phyloP scores from a whole-genome alignment of 1,140 invertebrate genomes.

The Araneus ventricosus region DNA sequence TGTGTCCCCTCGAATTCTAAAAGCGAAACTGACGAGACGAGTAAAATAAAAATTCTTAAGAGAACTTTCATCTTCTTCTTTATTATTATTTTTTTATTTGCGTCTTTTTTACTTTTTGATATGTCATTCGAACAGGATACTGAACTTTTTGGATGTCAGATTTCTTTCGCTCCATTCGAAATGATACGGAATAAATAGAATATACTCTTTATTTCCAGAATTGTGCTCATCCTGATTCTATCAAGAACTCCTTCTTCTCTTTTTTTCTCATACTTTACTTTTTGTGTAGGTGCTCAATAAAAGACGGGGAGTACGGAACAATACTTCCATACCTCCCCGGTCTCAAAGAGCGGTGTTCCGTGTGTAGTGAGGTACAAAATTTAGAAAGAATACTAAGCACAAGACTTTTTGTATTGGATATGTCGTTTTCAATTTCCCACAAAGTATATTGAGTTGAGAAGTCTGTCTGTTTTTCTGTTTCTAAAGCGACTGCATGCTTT shows the following conservation, averaged over 20 bases:
- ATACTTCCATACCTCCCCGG: background rate
- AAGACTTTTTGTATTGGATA: conserved; percentile 36
- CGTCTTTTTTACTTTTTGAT: conserved; percentile 9
- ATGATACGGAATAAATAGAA: conserved; percentile 47
- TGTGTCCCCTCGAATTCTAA: background rate
- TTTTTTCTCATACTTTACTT: background rate
- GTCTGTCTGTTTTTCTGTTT: background rate
- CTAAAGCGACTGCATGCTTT: background rate
- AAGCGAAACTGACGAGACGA: conserved; percentile 6
- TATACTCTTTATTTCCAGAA: background rate
- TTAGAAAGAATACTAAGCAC: background rate
- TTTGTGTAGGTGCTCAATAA: background rate
- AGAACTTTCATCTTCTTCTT: background rate
- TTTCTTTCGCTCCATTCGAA: conserved; percentile 38
- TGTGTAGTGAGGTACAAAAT: conserved; percentile 32
- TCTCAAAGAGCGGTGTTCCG: background rate
- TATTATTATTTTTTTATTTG: background rate
- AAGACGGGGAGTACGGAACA: background rate
- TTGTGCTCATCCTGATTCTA: conserved; percentile 34
- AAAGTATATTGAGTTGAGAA: background rate
- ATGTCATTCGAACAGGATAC: conserved; percentile 50
- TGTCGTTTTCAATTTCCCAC: conserved; percentile 26
- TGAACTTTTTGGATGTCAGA: conserved; percentile 44
- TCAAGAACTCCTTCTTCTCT: background rate
- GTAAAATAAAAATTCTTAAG: background rate